phyloP scores from a whole-genome alignment of 2,888 invertebrate genomes.

The Lacanobia wlatinum region DNA sequence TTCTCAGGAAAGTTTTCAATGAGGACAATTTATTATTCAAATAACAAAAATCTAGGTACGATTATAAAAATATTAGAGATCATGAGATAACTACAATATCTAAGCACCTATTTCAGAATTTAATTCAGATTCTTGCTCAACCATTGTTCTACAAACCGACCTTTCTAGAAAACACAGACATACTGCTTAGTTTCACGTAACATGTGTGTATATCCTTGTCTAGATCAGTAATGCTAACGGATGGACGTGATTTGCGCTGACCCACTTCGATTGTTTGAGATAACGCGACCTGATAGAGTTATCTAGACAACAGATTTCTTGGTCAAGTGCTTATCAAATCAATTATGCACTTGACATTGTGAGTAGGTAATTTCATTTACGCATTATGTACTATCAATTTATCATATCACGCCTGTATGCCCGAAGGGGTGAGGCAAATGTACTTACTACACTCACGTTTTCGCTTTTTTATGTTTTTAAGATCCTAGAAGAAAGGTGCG shows the following conservation, averaged over 20 bases:
- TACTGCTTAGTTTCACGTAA: neutral
- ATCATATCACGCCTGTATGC: neutral
- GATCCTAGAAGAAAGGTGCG: too few species aligned
- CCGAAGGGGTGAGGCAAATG: neutral
- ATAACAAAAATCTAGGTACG: too few species aligned
- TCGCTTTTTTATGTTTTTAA: too few species aligned
- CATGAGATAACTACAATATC: too few species aligned
- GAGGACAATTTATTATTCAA: too few species aligned
- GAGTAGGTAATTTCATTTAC: conserved; percentile 9
- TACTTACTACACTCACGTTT: too few species aligned
- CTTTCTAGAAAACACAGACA: neutral
- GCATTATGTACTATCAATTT: neutral
- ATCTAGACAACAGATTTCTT: conserved; percentile 32
- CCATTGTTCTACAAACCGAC: neutral
- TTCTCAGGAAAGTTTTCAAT: too few species aligned
- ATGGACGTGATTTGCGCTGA: conserved; percentile 41
- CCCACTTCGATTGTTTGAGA: conserved; percentile 41
- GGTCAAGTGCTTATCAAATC: conserved; percentile 23
- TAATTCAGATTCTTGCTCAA: neutral
- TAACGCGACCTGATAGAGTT: conserved; percentile 28
- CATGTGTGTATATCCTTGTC: conserved; percentile 14
- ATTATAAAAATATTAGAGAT: too few species aligned
- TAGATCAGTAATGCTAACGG: conserved; percentile 15
- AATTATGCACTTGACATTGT: conserved; percentile 27
- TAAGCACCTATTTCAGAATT: neutral